Conservation (phyloP, 2,797 vertebrate species). For the Sternarchorhynchus goeldii region DNA sequence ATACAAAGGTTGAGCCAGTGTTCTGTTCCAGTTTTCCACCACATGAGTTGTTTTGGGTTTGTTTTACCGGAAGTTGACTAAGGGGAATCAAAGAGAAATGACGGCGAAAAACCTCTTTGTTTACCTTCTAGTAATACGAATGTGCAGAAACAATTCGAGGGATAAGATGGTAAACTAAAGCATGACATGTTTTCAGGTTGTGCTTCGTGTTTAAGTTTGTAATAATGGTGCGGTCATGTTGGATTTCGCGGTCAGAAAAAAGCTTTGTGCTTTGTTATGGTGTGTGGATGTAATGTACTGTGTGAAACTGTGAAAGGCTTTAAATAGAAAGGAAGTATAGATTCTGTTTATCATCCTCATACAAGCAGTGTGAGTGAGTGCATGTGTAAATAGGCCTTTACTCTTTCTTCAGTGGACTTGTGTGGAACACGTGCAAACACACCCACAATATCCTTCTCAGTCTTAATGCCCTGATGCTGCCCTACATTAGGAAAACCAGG, state of each 20-base stretch:
- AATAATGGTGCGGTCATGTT: too few relatives aligned
- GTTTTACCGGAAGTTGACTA: neutral
- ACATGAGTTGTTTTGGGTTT: conserved; percentile 1
- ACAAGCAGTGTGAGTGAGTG: neutral
- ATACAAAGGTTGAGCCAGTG: conserved; percentile 7
- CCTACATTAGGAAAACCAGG: conserved; percentile 76
- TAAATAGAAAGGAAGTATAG: neutral
- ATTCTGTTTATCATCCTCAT: neutral
- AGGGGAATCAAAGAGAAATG: neutral
- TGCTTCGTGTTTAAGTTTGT: too few relatives aligned
- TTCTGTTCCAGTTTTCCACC: neutral
- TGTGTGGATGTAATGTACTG: too few relatives aligned
- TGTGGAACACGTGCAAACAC: conserved; percentile 42
- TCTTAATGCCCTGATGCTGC: conserved; percentile 75
- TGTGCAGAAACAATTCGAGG: neutral
- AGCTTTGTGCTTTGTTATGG: too few relatives aligned
- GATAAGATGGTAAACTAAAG: neutral
- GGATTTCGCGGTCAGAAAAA: too few relatives aligned
- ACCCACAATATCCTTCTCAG: conserved; percentile 42
- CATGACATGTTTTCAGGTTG: neutral
- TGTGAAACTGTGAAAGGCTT: too few relatives aligned
- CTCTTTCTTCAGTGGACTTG: neutral
- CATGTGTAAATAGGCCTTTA: too few relatives aligned
- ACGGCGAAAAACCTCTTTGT: neutral
- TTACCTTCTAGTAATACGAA: neutral